Conservation (phyloP, 1,140 invertebrate genomes). For the Tenebrio molitor region DNA sequence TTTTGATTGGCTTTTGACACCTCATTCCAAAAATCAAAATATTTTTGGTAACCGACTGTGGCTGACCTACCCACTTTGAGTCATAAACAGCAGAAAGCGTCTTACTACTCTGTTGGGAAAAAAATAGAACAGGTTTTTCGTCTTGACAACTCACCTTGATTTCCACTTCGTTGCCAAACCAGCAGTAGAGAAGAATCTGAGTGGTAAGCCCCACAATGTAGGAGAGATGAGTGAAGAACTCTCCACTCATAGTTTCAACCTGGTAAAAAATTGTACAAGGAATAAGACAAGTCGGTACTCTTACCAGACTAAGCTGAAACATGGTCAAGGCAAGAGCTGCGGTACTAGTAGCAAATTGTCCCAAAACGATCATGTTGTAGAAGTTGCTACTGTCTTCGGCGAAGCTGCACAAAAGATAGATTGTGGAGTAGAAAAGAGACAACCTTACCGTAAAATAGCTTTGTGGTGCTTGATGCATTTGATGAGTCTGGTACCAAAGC, state of each 20-base stretch:
- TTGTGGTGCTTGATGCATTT: not conserved
- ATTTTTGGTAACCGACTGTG: not conserved
- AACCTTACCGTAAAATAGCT: not conserved
- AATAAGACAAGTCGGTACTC: not conserved
- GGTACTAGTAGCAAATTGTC: too few species aligned
- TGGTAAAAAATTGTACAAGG: not conserved
- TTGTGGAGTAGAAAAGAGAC: not conserved
- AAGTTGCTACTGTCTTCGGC: not conserved
- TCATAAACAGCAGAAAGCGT: not conserved
- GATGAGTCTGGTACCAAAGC: not conserved
- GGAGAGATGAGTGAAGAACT: not conserved
- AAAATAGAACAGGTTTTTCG: too few species aligned
- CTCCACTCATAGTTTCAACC: not conserved
- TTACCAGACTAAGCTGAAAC: not conserved
- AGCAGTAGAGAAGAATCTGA: not conserved
- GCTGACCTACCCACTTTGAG: not conserved
- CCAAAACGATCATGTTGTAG: not conserved
- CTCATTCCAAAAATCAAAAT: not conserved
- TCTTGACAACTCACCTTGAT: not conserved
- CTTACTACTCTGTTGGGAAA: not conserved
- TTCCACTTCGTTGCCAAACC: not conserved
- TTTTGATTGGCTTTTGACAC: not conserved
- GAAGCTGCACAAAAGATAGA: too few species aligned
- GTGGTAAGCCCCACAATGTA: not conserved
- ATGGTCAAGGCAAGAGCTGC: not conserved